Conservation (phyloP, 2,888 invertebrate species). For the Microdon myrmicae region DNA sequence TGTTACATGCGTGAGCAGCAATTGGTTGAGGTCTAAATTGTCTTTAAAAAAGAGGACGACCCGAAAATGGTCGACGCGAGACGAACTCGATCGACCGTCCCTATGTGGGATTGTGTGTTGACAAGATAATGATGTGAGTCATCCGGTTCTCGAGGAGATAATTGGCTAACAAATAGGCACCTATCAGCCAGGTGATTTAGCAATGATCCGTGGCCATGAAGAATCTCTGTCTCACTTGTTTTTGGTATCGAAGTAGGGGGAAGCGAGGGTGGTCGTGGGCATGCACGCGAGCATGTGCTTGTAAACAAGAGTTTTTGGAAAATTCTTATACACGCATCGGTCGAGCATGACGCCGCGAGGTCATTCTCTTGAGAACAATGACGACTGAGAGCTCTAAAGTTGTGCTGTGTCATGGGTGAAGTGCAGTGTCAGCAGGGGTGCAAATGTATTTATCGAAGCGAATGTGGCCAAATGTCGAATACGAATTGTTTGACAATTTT, state of each 20-base stretch:
- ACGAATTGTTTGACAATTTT: conserved; percentile 18
- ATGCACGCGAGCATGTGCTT: conserved; percentile 14
- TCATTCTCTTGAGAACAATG: conserved; percentile 27
- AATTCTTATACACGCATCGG: conserved; percentile 5
- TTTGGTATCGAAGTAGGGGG: conserved; percentile 5
- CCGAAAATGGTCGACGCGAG: neutral
- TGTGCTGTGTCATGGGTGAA: conserved; percentile 41
- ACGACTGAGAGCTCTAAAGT: conserved; percentile 22
- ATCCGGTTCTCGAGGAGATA: conserved; percentile 48
- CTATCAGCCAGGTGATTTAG: conserved; percentile 52
- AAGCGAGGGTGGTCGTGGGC: conserved; percentile 6
- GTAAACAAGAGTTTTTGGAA: conserved; percentile 13
- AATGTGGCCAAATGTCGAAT: conserved; percentile 7
- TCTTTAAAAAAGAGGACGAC: conserved; percentile 22
- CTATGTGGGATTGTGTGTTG: conserved; percentile 45
- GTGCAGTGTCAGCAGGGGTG: conserved; percentile 3
- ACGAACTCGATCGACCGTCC: conserved; percentile 4
- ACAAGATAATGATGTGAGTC: conserved; percentile 52
- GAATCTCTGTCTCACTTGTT: neutral
- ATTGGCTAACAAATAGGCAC: conserved; percentile 52
- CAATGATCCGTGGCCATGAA: conserved; percentile 30
- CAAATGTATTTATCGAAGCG: conserved; percentile 1
- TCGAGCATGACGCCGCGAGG: conserved; percentile 15
- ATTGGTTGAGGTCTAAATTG: conserved; percentile 51
- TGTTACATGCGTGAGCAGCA: conserved; percentile 36